Percentiles rank a stretch among this genome's conserved stretches.
Evolutionary conservation across 2,113 vertebrate genomes (phyloP).

Genomic region (Zosterops hypoxanthus): DNA sequence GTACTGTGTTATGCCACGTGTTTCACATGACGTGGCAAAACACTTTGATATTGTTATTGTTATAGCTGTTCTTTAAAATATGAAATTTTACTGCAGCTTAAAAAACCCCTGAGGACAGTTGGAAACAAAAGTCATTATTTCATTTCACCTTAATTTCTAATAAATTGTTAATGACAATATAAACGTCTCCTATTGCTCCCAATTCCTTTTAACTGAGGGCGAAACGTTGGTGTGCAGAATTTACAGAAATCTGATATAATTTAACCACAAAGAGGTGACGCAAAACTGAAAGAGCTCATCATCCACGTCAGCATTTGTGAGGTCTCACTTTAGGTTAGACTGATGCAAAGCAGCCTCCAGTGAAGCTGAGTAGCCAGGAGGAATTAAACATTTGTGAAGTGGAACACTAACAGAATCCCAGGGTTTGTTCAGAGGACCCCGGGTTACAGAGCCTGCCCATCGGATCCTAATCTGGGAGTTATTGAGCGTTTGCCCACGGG

Average conservation of each 20-base stretch:
- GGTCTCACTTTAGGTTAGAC: neutral
- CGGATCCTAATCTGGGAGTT: neutral
- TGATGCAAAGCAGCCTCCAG: neutral
- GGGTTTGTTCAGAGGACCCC: neutral
- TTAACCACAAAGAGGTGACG: neutral
- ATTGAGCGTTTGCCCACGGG: rapidly evolving
- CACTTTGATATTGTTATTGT: neutral
- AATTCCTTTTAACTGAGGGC: neutral
- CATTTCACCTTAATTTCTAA: neutral
- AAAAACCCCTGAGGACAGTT: neutral
- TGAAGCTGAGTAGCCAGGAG: neutral
- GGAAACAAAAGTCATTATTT: neutral
- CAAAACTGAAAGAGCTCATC: neutral
- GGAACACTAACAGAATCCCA: neutral
- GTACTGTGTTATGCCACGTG: rapidly evolving
- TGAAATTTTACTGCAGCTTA: neutral
- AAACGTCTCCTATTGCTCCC: neutral
- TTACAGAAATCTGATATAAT: neutral
- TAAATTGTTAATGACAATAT: neutral
- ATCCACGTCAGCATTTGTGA: neutral
- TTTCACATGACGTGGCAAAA: neutral
- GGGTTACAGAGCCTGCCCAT: neutral
- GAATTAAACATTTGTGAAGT: neutral
- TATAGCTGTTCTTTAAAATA: neutral
- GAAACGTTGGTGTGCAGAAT: neutral